A percentile compares a stretch with the other conserved stretches of the same genome.
phyloP scores from a whole-genome alignment of 2,113 vertebrate genomes.

The Daubentonia madagascariensis region DNA sequence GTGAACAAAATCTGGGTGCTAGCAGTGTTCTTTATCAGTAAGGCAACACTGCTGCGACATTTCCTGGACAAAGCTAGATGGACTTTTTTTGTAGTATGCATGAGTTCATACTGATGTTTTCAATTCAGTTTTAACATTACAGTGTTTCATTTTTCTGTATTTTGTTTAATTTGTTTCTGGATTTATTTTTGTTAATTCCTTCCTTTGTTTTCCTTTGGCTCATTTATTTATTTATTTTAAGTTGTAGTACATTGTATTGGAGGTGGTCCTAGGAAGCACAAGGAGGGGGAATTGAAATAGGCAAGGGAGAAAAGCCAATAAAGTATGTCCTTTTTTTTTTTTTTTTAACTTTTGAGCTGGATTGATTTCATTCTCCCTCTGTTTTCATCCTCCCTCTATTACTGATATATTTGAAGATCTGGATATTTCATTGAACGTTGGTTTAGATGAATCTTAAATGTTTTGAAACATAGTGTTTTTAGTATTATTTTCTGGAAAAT shows the following conservation, averaged over 20 bases:
- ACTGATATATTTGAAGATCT: neutral
- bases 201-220: neutral
- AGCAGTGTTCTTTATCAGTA: neutral
- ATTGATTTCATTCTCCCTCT: neutral
- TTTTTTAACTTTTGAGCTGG: neutral
- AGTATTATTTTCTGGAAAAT: neutral
- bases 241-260: neutral
- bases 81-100: neutral
- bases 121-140: neutral
- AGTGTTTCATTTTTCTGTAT: neutral
- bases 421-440: neutral
- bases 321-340: neutral
- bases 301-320: neutral
- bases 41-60: neutral
- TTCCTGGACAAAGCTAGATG: neutral
- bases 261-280: neutral
- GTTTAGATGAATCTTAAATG: neutral
- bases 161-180: neutral
- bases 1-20: neutral
- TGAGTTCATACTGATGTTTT: neutral
- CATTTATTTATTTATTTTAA: neutral
- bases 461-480: neutral
- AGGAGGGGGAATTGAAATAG: neutral
- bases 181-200: neutral
- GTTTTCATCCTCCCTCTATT: neutral